Evolutionary conservation across 2,888 invertebrate species (phyloP).

Genomic region (Phaonia tiefii): DNA sequence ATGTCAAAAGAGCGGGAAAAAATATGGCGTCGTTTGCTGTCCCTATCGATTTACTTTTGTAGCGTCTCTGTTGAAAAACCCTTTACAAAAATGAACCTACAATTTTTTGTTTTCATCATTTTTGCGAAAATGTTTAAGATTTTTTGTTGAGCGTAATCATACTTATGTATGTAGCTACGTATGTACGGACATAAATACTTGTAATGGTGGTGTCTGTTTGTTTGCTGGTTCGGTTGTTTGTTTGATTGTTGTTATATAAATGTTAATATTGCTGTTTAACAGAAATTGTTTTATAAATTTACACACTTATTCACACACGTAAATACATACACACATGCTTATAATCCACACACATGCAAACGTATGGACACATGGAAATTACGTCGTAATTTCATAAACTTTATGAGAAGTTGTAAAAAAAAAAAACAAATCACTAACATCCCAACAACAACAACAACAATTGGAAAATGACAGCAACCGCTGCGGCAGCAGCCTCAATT

Average conservation of each 20-base stretch:
- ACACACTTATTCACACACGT: conserved; percentile 21
- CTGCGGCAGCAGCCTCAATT: conserved; percentile 17
- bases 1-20: too few relatives aligned
- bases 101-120: too few relatives aligned
- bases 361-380: conserved; percentile 44
- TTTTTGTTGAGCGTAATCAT: conserved; percentile 10
- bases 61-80: too few relatives aligned
- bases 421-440: conserved; percentile 33
- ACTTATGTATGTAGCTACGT: too few relatives aligned
- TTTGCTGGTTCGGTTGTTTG: conserved; percentile 8
- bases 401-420: conserved; percentile 67
- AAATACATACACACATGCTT: neutral
- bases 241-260: conserved; percentile 42
- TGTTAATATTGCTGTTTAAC: conserved; percentile 60
- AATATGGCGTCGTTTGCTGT: too few relatives aligned
- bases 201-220: conserved; percentile 12
- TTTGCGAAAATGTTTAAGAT: neutral
- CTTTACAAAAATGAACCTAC: too few relatives aligned
- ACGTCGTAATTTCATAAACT: conserved; percentile 68
- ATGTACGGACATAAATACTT: conserved; percentile 14
- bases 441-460: conserved; percentile 36
- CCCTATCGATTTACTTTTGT: too few relatives aligned
- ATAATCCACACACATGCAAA: conserved; percentile 2
- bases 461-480: conserved; percentile 38
- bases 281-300: conserved; percentile 37